Base-by-base conservation (phyloP, 1,140 invertebrate species). In the Bombus impatiens region DNA sequence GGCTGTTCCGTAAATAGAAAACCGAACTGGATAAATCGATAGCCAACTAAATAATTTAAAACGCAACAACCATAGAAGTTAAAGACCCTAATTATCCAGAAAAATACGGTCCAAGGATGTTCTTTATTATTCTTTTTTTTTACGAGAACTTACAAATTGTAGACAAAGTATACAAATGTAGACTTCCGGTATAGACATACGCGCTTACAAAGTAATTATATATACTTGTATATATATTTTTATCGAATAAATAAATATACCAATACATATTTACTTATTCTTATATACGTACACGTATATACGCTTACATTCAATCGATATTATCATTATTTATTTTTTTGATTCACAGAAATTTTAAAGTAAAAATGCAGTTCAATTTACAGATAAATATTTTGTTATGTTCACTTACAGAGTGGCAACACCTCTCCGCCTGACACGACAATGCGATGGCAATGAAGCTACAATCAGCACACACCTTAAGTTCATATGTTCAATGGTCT, bases 341-440 rank as follows among this genome's bases (percentile, higher is more conserved):
- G 9, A 12, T 78, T 78, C 65, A 76, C 78, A 68, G 80, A 78
- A 84, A 62, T 62, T 62, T 62, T 81, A 92, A 93, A 91, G 87
- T 92, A 92, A 90, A 90, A 92, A 93, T 91, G 87, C 83, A 90
- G 84, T 88, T 78, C 76, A 62, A 78, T 92, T 92, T 92, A 93
- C 93, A 93, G 91, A 93, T 94, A 94, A 91, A 94, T 94, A 94
- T 93, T 94, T 94, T 92, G 91, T 94, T 94, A 90, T 88, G 93
- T 94, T 95, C 89, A 95, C 95, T 95, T 95, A 95, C 95, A 95
- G 94, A 95, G 93, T 94, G 94, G 94, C 91, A 94, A 95, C 93
- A 93, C 93, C 94, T 95, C 92, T 93, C 93, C 93, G 93, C 94
- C 94, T 94, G 94, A 94, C 94, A 92, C 93, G 93, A 93, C 92